phyloP scores from a whole-genome alignment of 2,797 vertebrate genomes.

The Anas bernieri region DNA sequence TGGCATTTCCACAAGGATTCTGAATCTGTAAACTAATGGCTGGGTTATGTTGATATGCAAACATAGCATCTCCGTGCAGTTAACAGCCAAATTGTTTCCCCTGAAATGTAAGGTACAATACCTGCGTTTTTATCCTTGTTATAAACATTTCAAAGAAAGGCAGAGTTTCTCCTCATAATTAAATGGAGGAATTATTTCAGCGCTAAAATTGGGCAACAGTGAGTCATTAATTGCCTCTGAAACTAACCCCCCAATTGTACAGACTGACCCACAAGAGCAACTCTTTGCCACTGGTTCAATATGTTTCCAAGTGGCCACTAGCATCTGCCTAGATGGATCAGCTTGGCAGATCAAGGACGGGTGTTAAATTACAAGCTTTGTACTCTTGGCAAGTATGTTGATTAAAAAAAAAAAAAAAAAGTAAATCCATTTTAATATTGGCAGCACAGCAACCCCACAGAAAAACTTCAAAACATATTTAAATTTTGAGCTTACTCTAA shows the following conservation, averaged over 20 bases:
- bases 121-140: not conserved
- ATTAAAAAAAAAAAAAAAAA: not conserved
- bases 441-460: not conserved
- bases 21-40: not conserved
- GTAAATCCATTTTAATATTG: not conserved
- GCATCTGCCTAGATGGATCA: not conserved
- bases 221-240: not conserved
- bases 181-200: not conserved
- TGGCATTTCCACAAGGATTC: not conserved
- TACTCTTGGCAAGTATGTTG: not conserved
- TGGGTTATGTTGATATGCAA: not conserved
- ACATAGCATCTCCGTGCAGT: not conserved
- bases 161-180: not conserved
- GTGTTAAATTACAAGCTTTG: not conserved
- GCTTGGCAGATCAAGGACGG: not conserved
- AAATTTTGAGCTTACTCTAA: not conserved
- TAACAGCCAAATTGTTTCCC: not conserved
- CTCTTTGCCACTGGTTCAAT: not conserved
- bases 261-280: not conserved
- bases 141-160: not conserved
- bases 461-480: slow-evolving; percentile 29
- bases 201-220: not conserved
- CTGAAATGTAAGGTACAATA: not conserved
- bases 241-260: not conserved
- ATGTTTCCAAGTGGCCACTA: not conserved